Evolutionary conservation across 2,888 invertebrate species (phyloP).

Genomic region (Adelphocoris suturalis): DNA sequence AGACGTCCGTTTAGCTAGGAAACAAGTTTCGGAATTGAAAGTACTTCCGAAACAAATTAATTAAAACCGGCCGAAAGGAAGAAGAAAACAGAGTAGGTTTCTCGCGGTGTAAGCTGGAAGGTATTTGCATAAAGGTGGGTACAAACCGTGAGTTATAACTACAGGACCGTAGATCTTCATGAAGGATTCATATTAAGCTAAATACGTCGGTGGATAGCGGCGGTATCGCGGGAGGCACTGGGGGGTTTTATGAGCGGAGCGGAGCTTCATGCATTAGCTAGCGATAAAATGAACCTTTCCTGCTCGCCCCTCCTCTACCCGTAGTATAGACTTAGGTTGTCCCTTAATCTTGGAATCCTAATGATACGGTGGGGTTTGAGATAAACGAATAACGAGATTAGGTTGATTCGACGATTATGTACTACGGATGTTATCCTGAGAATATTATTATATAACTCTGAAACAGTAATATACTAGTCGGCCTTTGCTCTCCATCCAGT

Average conservation of each 20-base stretch:
- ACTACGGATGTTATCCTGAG: too few species aligned
- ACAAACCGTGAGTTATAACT: conserved; percentile 65
- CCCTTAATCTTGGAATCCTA: too few species aligned
- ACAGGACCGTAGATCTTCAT: conserved; percentile 60
- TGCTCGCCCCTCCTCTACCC: background rate
- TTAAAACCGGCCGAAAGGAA: conserved; percentile 15
- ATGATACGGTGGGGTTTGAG: too few species aligned
- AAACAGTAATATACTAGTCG: too few species aligned
- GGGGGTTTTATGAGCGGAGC: background rate
- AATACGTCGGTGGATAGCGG: conserved; percentile 1
- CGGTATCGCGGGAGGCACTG: background rate
- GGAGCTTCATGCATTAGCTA: conserved; percentile 23
- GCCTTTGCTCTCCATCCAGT: too few species aligned
- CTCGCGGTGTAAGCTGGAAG: background rate
- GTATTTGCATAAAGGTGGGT: conserved; percentile 42
- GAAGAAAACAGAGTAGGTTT: conserved; percentile 1
- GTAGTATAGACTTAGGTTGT: too few species aligned
- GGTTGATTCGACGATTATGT: too few species aligned
- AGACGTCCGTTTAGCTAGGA: background rate
- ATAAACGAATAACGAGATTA: too few species aligned
- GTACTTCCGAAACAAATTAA: conserved; percentile 30
- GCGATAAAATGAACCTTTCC: conserved; percentile 37
- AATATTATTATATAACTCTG: too few species aligned
- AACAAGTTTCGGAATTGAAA: conserved; percentile 12
- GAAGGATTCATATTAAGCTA: conserved; percentile 67